These are phyloP conservation scores for Stegodyphus mimosarum DNA, from an alignment of 1,140 invertebrate species.

Conservation along the genomic window DNA sequence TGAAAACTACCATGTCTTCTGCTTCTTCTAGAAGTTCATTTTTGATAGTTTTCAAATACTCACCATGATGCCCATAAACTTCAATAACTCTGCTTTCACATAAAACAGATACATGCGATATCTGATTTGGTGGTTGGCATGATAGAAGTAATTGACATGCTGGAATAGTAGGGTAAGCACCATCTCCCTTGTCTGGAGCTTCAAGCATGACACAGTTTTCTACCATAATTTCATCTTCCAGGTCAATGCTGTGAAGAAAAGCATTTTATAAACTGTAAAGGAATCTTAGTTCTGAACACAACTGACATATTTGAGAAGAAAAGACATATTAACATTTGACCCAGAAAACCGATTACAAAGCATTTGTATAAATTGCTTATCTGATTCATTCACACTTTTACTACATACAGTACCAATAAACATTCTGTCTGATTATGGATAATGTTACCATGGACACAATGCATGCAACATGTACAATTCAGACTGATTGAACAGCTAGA, in stretches of 20 bases:
- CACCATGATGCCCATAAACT: conserved; percentile 61
- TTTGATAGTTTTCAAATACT: conserved; percentile 57
- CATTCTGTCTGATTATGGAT: no score
- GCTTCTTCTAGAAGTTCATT: conserved; percentile 52
- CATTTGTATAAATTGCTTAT: no score
- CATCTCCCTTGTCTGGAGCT: conserved; percentile 31
- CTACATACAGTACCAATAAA: no score
- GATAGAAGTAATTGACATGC: conserved; percentile 54
- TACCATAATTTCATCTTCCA: conserved; percentile 58
- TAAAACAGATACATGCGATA: conserved; percentile 41
- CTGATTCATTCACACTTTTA: no score
- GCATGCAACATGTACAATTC: no score
- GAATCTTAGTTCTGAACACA: background rate
- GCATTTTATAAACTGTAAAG: background rate
- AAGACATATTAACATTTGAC: background rate
- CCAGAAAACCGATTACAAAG: background rate
- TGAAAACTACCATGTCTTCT: conserved; percentile 60
- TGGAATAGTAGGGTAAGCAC: conserved; percentile 35
- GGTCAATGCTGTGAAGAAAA: conserved; percentile 21
- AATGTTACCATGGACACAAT: no score
- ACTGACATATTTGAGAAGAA: background rate
- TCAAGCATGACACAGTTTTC: conserved; percentile 61
- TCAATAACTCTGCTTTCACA: conserved; percentile 55
- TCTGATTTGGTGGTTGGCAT: conserved; percentile 39
- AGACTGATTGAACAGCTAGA: no score